Evolutionary conservation across 2,888 invertebrate genomes (phyloP), one percentile per base, ranked within the genome.

Genomic region (Drosophila hamatofila): DNA sequence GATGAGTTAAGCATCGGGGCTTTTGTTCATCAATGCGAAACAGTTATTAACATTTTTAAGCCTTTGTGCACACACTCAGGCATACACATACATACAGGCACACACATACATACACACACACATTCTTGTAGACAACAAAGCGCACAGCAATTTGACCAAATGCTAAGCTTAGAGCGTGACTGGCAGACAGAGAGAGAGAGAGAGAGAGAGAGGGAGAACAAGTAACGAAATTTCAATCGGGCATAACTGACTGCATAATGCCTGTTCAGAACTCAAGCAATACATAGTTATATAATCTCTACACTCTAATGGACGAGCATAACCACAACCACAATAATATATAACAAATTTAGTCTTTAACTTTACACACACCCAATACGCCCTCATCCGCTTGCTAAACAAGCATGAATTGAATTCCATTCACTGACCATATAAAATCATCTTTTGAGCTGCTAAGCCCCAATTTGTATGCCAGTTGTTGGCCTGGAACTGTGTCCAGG

Each of bases 41-140:
- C 65, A 58, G 76, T 76, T 79, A 79, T 79, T 80, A 73, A 76
- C 69, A 69, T 63, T 72, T 56, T 80, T 84, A 87, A 87, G 82
- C 85, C 78, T 70, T 67, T 80, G 67, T 23, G 33, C 52, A 52
- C 21, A 35, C 49, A 33, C 33, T 14, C 18, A 44, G 2, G 7
- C 8, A 25, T 58, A 44, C n/a, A n/a, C n/a, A n/a, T n/a, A n/a
- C n/a, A n/a, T 57, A 44, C 30, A 35, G 18, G 33, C 25, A 25
- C 9, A 27, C n/a, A n/a, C 21, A 41, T 30, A 48, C 21, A 8
- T 21, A 21, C 21, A 51, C 66, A 73, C 85, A 44, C 18, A 49
- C 30, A 30, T 48, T 48, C 11, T 48, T n/a, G 48, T 59, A 64
- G 71, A 21, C 18, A 51, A 65, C 65, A 64, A 52, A 64, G 65